Evolutionary conservation across 2,113 vertebrate genomes (phyloP), one percentile per base, ranked within the genome.

Genomic region (Macroglossus sobrinus): DNA sequence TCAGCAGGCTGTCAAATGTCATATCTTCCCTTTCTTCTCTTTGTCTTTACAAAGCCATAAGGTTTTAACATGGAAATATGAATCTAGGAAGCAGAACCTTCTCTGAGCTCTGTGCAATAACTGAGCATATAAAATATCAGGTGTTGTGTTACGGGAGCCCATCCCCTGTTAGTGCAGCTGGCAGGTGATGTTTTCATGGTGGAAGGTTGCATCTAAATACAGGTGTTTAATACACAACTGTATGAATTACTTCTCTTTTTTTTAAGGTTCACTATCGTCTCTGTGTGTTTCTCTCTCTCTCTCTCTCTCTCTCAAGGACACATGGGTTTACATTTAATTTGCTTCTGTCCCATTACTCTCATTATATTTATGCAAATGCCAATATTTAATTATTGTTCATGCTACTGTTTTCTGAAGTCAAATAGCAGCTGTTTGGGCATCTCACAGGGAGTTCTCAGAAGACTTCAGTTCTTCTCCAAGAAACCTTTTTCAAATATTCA

Each of bases 351-450:
- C 72, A 33, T 64, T 75, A 69, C 47, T 57, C 57, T 89, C 61
- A 50, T 89, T 93, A 86, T 85, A 80, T 82, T 96, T 88, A 94
- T 82, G 79, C 81, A 91, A 96, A 96, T 89, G 40, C 26, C 47
- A 71, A 63, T 82, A 79, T 38, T 61, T 95, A 96, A 97, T 86
- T 97, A 90, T 47, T 90, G 35, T 75, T 92, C 92, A 35, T 33
- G 16, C 28, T 43, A 79, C 59, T 94, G 19, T 93, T 93, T 90
- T 86, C 50, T 92, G 57, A 84, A 89, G 82, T 86, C 63, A 89
- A 63, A 80, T 59, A 69, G 59, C 63, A 80, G 45, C 59, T 93
- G 63, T 22, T 91, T 93, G 50, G 72, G 86, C 93, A 66, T 87
- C 87, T 89, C 30, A 13, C 12, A 69, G 40, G n/a, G 71, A 92